A percentile compares a stretch with the other conserved stretches of the same genome.
These are phyloP conservation scores for Amphipyra berbera DNA, from an alignment of 2,888 invertebrate genomes.

Conservation along the genomic window DNA sequence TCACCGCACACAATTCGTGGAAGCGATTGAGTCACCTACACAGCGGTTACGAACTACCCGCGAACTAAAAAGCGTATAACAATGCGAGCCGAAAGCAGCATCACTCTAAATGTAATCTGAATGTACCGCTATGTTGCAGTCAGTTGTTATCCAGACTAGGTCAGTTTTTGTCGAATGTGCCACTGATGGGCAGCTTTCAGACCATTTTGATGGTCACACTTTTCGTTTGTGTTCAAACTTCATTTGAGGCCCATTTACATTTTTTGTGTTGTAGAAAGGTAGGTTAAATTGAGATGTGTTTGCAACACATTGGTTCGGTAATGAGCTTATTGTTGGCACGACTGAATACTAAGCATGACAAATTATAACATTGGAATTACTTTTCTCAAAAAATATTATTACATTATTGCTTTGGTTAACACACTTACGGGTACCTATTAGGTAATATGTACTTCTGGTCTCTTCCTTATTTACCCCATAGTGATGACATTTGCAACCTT, in stretches of 20 bases:
- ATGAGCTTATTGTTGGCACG: not conserved
- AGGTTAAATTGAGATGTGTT: not conserved
- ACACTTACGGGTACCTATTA: too few relatives aligned
- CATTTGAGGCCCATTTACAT: slow-evolving; percentile 22
- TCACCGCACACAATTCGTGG: slow-evolving; percentile 41
- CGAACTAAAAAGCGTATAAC: slow-evolving; percentile 74
- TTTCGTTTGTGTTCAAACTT: slow-evolving; percentile 29
- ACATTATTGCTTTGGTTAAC: too few relatives aligned
- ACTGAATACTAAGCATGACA: not conserved
- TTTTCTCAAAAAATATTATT: not conserved
- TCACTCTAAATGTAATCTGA: slow-evolving; percentile 83
- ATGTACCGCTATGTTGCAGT: slow-evolving; percentile 87
- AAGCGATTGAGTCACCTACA: slow-evolving; percentile 55
- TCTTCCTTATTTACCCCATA: too few relatives aligned
- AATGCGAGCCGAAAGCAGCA: slow-evolving; percentile 77
- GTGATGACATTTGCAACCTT: too few relatives aligned
- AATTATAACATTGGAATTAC: not conserved
- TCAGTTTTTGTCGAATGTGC: slow-evolving; percentile 82
- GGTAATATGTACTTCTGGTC: too few relatives aligned
- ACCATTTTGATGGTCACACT: slow-evolving; percentile 51
- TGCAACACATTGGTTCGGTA: not conserved
- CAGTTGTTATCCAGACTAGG: slow-evolving; percentile 85
- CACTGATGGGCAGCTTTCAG: slow-evolving; percentile 48
- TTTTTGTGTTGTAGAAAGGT: slow-evolving; percentile 10
- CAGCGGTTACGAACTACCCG: slow-evolving; percentile 61